A percentile compares a stretch with the other conserved stretches of the same genome.
These are phyloP conservation scores for Ibidorhyncha struthersii DNA, from an alignment of 2,113 vertebrate species.

Conservation along the genomic window DNA sequence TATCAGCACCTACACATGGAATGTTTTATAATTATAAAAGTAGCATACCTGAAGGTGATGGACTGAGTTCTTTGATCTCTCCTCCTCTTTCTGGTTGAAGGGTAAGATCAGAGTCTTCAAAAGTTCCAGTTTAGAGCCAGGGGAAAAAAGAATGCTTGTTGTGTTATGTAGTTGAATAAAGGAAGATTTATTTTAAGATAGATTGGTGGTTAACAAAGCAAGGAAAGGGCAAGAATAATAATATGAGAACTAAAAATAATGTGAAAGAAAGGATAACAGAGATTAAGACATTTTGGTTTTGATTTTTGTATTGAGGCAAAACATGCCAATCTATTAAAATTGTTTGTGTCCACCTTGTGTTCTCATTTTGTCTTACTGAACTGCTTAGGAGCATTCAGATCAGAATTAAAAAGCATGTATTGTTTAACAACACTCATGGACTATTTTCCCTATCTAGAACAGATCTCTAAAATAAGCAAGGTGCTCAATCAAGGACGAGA, in stretches of 20 bases:
- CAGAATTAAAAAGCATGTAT: not conserved
- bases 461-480: not conserved
- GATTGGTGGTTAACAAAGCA: not conserved
- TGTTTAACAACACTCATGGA: not conserved
- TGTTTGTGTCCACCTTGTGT: not conserved
- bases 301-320: not conserved
- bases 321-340: not conserved
- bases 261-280: not conserved
- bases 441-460: not conserved
- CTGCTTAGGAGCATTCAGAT: not conserved
- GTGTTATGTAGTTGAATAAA: not conserved
- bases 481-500: not conserved
- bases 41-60: not conserved
- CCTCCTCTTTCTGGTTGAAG: not conserved
- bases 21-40: not conserved
- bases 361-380: not conserved
- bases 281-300: not conserved
- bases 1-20: not conserved
- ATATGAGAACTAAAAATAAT: not conserved
- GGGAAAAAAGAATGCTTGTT: not conserved
- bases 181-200: slow-evolving; percentile 21
- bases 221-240: not conserved
- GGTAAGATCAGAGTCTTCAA: not conserved
- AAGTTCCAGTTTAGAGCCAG: not conserved
- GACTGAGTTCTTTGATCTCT: slow-evolving; percentile 9